phyloP scores from a whole-genome alignment of 2,888 invertebrate genomes.

The Ectemnius lituratus region DNA sequence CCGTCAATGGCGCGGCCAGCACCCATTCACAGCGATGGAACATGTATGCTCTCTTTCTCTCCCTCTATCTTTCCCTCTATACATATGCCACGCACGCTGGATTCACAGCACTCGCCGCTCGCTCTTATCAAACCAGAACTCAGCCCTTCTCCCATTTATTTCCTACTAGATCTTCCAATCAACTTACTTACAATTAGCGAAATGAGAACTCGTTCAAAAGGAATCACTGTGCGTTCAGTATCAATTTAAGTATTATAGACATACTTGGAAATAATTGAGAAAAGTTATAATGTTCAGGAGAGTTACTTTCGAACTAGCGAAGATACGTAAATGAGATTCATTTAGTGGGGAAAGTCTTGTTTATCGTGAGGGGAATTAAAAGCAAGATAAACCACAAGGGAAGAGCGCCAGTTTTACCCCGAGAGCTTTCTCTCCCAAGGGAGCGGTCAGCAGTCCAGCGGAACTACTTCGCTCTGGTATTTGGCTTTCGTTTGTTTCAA shows the following conservation, averaged over 20 bases:
- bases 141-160: background rate
- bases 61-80: no score
- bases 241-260: no score
- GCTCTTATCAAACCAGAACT: slow-evolving; percentile 27
- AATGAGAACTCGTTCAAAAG: no score
- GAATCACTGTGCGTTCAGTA: no score
- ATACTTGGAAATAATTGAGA: no score
- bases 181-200: no score
- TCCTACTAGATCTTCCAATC: background rate
- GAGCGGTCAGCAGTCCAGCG: no score
- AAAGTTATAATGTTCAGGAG: no score
- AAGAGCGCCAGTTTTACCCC: background rate
- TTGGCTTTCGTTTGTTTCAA: background rate
- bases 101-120: slow-evolving; percentile 17
- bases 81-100: background rate
- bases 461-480: background rate
- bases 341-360: background rate
- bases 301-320: no score
- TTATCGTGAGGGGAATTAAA: background rate
- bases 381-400: background rate
- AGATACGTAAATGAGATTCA: no score
- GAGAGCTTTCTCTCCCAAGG: background rate
- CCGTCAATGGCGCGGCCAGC: slow-evolving; percentile 67
- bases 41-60: background rate
- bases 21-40: slow-evolving; percentile 60